Evolutionary conservation across 1,140 invertebrate genomes (phyloP), one percentile per base, ranked within the genome.

Genomic region (Bombus superbus): DNA sequence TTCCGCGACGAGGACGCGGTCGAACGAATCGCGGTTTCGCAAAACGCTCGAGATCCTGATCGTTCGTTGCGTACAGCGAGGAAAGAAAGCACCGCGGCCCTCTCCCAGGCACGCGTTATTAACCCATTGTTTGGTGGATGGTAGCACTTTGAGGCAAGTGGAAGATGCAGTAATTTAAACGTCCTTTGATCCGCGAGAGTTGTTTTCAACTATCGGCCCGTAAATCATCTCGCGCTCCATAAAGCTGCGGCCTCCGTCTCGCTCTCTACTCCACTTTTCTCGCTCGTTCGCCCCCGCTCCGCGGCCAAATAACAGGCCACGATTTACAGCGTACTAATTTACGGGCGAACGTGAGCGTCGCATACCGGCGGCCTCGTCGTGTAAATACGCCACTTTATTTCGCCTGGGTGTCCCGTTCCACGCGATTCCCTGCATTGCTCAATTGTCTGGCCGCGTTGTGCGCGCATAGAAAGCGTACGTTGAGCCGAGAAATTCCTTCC

Each of bases 131-230:
- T 69, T 86, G 59, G 76, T 59, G 76, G 38, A 40, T 79, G 75
- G 73, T 77, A 66, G 75, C 86, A 76, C 47, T 78, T 72, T 44
- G 84, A 82, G 84, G 81, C 87, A 64, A 85, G 57, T 69, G 86
- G 86, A 72, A 73, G 78, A 75, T 71, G 75, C 66, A 83, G 83
- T 86, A 89, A 90, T 90, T 90, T 90, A 87, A 88, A 82, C 88
- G 87, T 88, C 90, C 82, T 87, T 90, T 87, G 89, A 90, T 90
- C 79, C 87, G 85, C 88, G 89, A 85, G 83, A 90, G 88, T 90
- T 72, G 89, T 89, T 90, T 90, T 90, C 89, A 90, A 90, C 89
- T 90, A 90, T 90, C 89, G 86, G 68, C 83, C 86, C 89, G 89
- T 90, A 90, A 90, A 90, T 90, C 89, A 89, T 91, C 81, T 53